These are phyloP conservation scores for Drosophila mulleri DNA, from an alignment of 2,888 invertebrate genomes.

Conservation along the genomic window DNA sequence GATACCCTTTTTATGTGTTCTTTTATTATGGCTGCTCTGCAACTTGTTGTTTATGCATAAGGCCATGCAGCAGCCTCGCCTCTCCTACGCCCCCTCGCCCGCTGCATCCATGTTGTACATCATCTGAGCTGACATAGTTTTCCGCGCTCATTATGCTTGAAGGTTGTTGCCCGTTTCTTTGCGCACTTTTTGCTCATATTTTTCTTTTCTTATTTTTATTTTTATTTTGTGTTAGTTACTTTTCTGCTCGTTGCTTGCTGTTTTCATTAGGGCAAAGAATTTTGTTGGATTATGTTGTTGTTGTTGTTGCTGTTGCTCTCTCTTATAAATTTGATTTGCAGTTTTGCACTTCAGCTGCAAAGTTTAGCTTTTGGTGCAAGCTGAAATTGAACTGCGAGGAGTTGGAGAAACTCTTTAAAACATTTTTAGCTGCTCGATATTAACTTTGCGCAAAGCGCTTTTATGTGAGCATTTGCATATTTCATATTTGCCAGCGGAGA, in stretches of 20 bases:
- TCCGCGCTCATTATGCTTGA: constrained; percentile 66
- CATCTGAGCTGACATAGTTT: constrained; percentile 71
- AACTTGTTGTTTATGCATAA: constrained; percentile 69
- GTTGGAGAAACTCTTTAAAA: constrained; percentile 52
- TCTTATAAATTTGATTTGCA: constrained; percentile 15
- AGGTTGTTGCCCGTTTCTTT: constrained; percentile 51
- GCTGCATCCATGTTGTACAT: constrained; percentile 22
- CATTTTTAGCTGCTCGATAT: constrained; percentile 44
- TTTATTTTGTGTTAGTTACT: constrained; percentile 13
- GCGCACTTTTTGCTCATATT: constrained; percentile 16
- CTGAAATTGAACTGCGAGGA: constrained; percentile 31
- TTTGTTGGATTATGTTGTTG: constrained; percentile 10
- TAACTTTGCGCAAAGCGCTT: constrained; percentile 39
- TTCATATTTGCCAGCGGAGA: constrained; percentile 41
- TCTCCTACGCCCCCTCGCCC: neutral
- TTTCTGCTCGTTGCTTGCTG: constrained; percentile 24
- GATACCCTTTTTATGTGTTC: constrained; percentile 10
- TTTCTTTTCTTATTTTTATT: constrained; percentile 12
- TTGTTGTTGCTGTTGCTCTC: neutral
- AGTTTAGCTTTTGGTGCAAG: constrained; percentile 31
- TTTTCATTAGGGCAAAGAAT: constrained; percentile 45
- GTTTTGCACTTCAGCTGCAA: constrained; percentile 6
- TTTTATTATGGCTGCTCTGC: constrained; percentile 33
- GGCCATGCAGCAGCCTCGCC: constrained; percentile 28
- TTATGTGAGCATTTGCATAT: constrained; percentile 41